Evolutionary conservation across 2,797 vertebrate genomes (phyloP).

Genomic region (Emydoidea blandingii): DNA sequence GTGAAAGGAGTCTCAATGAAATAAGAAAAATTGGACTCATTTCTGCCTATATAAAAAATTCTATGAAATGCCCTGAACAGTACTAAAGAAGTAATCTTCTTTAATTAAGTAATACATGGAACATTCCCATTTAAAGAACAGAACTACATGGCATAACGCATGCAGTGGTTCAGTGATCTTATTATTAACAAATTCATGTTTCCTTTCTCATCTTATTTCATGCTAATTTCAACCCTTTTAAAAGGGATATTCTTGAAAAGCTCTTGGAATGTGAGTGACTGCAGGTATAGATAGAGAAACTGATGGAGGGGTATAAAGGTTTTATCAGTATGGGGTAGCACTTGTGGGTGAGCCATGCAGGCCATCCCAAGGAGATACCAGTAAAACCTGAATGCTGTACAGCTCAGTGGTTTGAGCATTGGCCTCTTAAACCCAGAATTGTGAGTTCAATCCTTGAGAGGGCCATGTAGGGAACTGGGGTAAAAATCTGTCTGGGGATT

Average conservation of each 20-base stretch:
- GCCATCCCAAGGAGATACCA: background rate
- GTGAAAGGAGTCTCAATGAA: constrained; percentile 85
- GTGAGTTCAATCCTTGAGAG: no score
- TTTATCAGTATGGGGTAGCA: no score
- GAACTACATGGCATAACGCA: background rate
- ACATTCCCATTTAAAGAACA: background rate
- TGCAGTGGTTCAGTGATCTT: background rate
- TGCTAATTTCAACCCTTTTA: background rate
- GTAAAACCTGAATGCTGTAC: background rate
- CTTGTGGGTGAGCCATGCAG: background rate
- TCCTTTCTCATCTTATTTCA: background rate
- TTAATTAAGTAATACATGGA: background rate
- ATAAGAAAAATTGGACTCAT: constrained; percentile 87
- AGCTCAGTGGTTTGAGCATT: no score
- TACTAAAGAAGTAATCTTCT: background rate
- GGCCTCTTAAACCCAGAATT: no score
- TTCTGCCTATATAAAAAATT: constrained; percentile 82
- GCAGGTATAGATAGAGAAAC: background rate
- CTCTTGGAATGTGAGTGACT: background rate
- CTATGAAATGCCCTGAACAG: constrained; percentile 65
- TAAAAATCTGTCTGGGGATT: no score
- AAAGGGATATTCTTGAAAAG: background rate
- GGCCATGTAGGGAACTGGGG: no score
- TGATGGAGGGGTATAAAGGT: background rate
- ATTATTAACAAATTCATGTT: background rate